Conservation (phyloP, 1,140 invertebrate genomes). For the Steinernema khuongi region DNA sequence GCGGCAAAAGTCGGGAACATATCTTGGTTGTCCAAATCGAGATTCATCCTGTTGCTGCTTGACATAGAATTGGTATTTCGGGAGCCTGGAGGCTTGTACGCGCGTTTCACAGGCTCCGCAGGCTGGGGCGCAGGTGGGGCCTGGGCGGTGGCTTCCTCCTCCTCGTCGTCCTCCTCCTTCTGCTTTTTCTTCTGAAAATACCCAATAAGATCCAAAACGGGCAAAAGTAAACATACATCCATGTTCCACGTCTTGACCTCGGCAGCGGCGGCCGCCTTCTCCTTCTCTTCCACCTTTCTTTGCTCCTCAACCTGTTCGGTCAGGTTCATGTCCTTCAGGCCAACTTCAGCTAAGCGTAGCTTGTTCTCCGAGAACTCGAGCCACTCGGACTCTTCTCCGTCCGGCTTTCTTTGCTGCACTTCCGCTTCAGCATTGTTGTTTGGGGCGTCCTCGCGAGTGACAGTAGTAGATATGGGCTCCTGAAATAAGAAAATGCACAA, state of each 20-base stretch:
- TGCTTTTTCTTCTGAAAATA: no score
- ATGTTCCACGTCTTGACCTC: background rate
- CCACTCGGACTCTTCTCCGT: background rate
- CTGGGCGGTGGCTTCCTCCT: background rate
- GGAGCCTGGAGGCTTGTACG: background rate
- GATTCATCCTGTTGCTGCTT: background rate
- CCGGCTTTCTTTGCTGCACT: background rate
- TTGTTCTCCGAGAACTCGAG: background rate
- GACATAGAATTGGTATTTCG: background rate
- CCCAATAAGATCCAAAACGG: no score
- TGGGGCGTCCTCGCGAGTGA: background rate
- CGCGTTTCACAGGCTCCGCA: background rate
- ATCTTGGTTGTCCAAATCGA: background rate
- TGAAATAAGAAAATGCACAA: background rate
- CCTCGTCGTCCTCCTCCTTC: background rate
- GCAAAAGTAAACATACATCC: no score
- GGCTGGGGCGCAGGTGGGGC: background rate
- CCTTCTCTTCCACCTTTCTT: background rate
- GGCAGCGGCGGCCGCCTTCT: constrained; percentile 1
- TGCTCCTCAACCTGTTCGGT: constrained; percentile 7
- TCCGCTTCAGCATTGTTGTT: background rate
- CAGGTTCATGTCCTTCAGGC: background rate
- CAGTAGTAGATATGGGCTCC: background rate
- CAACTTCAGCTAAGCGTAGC: background rate
- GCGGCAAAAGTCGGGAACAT: constrained; percentile 4